phyloP scores from a whole-genome alignment of 2,797 vertebrate genomes.

The Pseudomugil tenellus region DNA sequence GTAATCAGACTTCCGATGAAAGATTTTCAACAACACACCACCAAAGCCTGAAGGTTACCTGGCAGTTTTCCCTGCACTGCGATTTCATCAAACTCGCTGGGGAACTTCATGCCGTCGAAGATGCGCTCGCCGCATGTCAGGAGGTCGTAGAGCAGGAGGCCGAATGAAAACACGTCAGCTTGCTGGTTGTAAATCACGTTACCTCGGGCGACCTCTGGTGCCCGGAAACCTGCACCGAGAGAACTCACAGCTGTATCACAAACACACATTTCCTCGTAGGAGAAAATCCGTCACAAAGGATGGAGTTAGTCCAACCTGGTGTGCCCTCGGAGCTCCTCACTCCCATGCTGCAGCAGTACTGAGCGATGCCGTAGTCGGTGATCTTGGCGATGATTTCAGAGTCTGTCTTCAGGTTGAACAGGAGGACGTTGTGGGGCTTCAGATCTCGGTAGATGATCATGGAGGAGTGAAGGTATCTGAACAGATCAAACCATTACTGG shows the following conservation, averaged over 20 bases:
- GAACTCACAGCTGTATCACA: not conserved
- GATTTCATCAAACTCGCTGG: constrained; percentile 97
- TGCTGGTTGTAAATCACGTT: constrained; percentile 97
- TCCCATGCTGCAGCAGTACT: constrained; percentile 97
- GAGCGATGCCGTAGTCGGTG: constrained; percentile 96
- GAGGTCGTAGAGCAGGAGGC: constrained; percentile 95
- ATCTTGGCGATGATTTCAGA: constrained; percentile 95
- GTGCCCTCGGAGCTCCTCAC: constrained; percentile 97
- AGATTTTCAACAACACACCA: no score
- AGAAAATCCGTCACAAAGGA: not conserved
- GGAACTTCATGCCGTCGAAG: constrained; percentile 94
- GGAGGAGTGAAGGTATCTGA: constrained; percentile 93
- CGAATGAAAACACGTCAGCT: constrained; percentile 96
- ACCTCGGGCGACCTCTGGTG: constrained; percentile 94
- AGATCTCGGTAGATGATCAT: constrained; percentile 98
- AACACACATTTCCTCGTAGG: not conserved
- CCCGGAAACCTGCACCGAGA: constrained; percentile 87
- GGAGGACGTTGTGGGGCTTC: constrained; percentile 95
- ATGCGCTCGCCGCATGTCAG: constrained; percentile 93
- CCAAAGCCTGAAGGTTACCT: constrained; percentile 75
- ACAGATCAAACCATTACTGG: not conserved
- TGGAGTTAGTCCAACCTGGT: constrained; percentile 82
- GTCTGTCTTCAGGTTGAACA: constrained; percentile 93
- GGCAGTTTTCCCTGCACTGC: constrained; percentile 93
- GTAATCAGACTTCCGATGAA: not conserved